A percentile compares a stretch with the other conserved stretches of the same genome.
phyloP scores from a whole-genome alignment of 1,140 invertebrate species.

The Dufourea novaeangliae region DNA sequence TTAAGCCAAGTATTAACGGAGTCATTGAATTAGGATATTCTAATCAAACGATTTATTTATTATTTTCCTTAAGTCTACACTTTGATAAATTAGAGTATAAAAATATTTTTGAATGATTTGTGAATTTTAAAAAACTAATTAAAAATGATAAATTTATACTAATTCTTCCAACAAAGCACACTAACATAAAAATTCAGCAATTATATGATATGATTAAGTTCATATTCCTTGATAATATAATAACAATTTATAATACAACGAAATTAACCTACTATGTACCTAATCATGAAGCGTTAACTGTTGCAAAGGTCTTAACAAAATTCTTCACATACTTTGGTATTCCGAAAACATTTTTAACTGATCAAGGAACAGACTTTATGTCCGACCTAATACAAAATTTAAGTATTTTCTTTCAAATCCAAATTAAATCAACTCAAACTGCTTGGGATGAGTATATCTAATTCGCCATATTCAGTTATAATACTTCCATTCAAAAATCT shows the following conservation, averaged over 20 bases:
- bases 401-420: conserved; percentile 61
- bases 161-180: not conserved
- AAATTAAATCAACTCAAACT: conserved; percentile 62
- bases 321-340: conserved; percentile 68
- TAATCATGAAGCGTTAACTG: conserved; percentile 54
- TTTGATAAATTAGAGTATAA: not conserved
- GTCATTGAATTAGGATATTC: too few relatives aligned
- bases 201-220: not conserved
- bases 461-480: conserved; percentile 78
- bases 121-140: not conserved
- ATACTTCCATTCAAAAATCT: conserved; percentile 75
- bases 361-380: conserved; percentile 71
- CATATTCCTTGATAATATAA: not conserved
- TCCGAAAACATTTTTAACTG: conserved; percentile 68
- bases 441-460: conserved; percentile 79
- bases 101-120: not conserved
- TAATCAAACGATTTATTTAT: too few relatives aligned
- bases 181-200: not conserved
- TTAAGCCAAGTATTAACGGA: not conserved
- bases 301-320: conserved; percentile 52
- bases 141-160: not conserved
- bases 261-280: conserved; percentile 23
- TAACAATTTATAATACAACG: not conserved
- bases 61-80: not conserved
- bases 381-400: conserved; percentile 58